Evolutionary conservation across 2,113 vertebrate species (phyloP), one percentile per base, ranked within the genome.

Genomic region (Willisornis vidua): DNA sequence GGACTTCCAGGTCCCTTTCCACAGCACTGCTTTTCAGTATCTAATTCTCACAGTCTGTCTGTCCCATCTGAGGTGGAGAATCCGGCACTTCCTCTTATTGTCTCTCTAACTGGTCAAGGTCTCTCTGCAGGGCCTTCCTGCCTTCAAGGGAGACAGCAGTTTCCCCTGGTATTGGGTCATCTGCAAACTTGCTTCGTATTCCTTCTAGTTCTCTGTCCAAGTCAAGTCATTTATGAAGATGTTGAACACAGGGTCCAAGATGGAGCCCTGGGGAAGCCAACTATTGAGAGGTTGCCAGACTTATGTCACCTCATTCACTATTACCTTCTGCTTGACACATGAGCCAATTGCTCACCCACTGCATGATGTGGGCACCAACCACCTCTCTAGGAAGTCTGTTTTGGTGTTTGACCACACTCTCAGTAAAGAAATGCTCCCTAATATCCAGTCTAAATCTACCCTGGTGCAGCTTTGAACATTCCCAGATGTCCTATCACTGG

Each of bases 401-500:
- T 6, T 45, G 37, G 18, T 14, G 28, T 65, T 59, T 70, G 54
- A 29, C 17, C 4, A 48, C 2, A 1, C 4, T 51, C 11, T 49
- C 6, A 1, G 52, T 35, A 46, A 45, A 29, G 0, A 72, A 87
- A 65, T 31, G 6, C 10, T 63, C 39, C 4, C 15, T 57, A 20
- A 80, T 28, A 29, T 24, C 16, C 9, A 41, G 14, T 39, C 33
- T 52, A 28, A 72, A 59, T 26, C 4, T 61, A 7, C 8, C 5
- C 18, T 43, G 26, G 2, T 4, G 1, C 12, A 65, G 9, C 13
- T 86, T 35, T 71, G 28, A 79, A 24, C 10, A 19, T 45, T 74
- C 10, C 10, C 19, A n/a, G 1, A 0, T 0, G 0, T n/a, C 28
- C 10, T 48, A 0, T 20, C 4, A 12, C n/a, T 83, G 31, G 37